Conservation (phyloP, 2,888 invertebrate genomes). For the Oligia latruncula region DNA sequence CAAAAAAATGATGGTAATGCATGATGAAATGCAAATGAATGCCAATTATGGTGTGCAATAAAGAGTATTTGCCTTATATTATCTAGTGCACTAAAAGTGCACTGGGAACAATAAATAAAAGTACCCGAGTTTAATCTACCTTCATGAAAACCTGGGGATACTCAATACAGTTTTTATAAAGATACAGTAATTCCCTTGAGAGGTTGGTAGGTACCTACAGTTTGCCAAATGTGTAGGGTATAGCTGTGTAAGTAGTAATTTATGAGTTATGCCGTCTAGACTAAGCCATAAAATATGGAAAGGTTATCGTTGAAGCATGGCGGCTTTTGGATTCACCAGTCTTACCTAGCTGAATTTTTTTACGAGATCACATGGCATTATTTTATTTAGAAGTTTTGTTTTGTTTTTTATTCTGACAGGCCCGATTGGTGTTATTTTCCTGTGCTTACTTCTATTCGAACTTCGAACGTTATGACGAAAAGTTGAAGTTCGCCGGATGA, state of each 20-base stretch:
- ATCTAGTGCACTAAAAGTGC: not conserved
- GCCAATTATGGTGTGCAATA: not conserved
- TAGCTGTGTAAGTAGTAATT: slow-evolving; percentile 21
- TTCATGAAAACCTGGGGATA: not conserved
- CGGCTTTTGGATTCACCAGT: not conserved
- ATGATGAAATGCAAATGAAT: not conserved
- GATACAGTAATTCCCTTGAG: slow-evolving; percentile 12
- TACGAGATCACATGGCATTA: not conserved
- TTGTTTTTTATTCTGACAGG: not conserved
- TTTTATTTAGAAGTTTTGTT: not conserved
- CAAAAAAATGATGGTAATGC: not conserved
- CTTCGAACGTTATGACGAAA: no score
- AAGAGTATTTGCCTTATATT: not conserved
- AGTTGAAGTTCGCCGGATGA: not conserved
- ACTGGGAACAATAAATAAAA: slow-evolving; percentile 20
- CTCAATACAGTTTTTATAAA: not conserved
- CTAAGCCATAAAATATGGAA: slow-evolving; percentile 50
- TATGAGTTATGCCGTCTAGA: slow-evolving; percentile 60
- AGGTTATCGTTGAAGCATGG: slow-evolving; percentile 37
- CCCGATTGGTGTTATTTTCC: not conserved
- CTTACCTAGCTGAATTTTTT: not conserved
- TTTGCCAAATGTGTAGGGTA: not conserved
- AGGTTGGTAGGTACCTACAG: not conserved
- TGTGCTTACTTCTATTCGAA: not conserved
- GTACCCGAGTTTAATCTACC: not conserved